Base-by-base conservation (phyloP, 2,797 vertebrate species). In the Stomatorhinus walkeri region DNA sequence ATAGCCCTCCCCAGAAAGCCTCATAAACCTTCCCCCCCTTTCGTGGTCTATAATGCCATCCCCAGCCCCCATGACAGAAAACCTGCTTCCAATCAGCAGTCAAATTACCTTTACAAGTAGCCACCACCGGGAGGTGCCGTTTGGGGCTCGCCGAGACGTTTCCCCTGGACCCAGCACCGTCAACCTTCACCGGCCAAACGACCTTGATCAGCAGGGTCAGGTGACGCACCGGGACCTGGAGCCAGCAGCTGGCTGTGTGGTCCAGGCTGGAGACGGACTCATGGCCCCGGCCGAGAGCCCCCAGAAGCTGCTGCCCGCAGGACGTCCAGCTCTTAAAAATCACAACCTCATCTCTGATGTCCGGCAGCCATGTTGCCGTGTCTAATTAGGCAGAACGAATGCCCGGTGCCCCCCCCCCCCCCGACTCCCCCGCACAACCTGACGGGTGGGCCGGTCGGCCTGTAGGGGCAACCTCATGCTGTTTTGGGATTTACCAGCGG, bases 71-170 rank as follows among this genome's bases (percentile, higher is more conserved):
- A 91, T 94, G 95, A 95, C 94, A 91, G 93, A 92, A 94, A 95
- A 93, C 93, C 96, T 96, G 95, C 94, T 96, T 96, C 94, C 95
- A 96, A 96, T 96, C 95, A 96, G 94, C 94, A 95, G 94, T 93
- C 95, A 94, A 95, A 96, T 95, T 95, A 94, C 94, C 94, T 92
- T 92, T 91, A 92, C 93, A n/a, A 79, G 76, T 46, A 52, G n/a
- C 40, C 10, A 24, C 89, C 32, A 51, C 46, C 81, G 49, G 43
- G 14, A 81, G 5, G 19, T 16, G 19, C 76, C 24, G 24, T 68
- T 32, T 68, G 61, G 61, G 24, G 9, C 61, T 68, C 8, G 28
- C 32, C 1, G 28, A 16, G 14, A 36, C 10, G 61, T 1, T 16
- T 12, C 68, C 12, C 10, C 12, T 5, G 7, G 32, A 79, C 68